Base-by-base conservation (phyloP, 2,888 invertebrate species). In the Drosophila mimetica region DNA sequence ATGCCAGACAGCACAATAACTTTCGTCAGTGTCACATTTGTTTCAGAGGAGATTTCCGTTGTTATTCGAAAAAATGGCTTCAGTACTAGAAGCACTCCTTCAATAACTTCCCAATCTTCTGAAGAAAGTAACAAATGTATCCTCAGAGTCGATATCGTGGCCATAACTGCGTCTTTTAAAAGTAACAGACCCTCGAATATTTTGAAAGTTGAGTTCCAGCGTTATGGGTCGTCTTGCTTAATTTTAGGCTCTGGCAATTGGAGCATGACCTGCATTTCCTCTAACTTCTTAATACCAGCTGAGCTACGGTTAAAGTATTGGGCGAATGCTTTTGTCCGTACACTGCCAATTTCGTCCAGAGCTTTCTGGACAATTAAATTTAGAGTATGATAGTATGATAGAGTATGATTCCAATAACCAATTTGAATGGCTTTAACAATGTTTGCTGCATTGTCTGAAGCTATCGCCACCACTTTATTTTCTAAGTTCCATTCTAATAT, bases 381-480 rank as follows among this genome's bases (percentile, higher is more conserved):
- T n/a, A n/a, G n/a, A n/a, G n/a, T n/a, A n/a, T n/a, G n/a, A n/a
- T n/a, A n/a, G n/a, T n/a, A n/a, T n/a, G n/a, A n/a, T n/a, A 32
- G 41, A 30, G 39, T 39, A 52, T 30, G 39, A 18, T n/a, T 8
- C 51, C 39, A 39, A 14, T 52, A 16, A 25, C 51, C 51, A 11
- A 2, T 9, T 2, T 32, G 32, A 32, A 32, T 32, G 32, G 32
- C 32, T 32, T 32, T 11, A 13, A 37, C n/a, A 36, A 36, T 14
- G 14, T 36, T 36, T 14, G 36, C 36, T 32, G 50, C 63, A 36
- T 63, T 54, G 28, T 63, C 61, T 11, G 61, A 61, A 32, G 48
- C 42, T 34, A 34, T 28, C 14, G 34, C 61, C 34, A 28, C 4
- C 22, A 1, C 22, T 22, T 22, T 22, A 22, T 22, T 22, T 22